phyloP scores from a whole-genome alignment of 2,797 vertebrate species.

The Cryptoblepharus egeriae region DNA sequence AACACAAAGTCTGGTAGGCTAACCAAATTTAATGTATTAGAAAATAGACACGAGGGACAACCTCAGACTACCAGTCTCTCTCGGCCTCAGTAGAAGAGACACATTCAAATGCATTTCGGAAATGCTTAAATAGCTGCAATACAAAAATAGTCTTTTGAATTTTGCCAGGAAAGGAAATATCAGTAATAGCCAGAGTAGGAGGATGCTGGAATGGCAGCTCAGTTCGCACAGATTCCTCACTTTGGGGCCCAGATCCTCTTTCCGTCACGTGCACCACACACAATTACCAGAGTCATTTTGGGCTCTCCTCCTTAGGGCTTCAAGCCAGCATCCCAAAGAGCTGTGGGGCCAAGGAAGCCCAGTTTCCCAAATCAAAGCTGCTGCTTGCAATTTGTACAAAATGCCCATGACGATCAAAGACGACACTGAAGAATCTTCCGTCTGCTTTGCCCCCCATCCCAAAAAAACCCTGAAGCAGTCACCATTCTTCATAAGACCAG shows the following conservation, averaged over 20 bases:
- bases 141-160: slow-evolving; percentile 24
- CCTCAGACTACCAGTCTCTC: background rate
- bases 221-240: background rate
- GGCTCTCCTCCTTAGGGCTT: too few species aligned
- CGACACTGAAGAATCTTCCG: background rate
- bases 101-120: background rate
- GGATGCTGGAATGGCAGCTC: background rate
- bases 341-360: too few species aligned
- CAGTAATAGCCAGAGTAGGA: background rate
- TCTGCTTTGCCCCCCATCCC: too few species aligned
- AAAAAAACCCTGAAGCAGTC: background rate
- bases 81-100: background rate
- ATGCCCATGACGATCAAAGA: background rate
- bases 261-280: background rate
- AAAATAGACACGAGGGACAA: background rate
- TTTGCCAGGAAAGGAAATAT: background rate
- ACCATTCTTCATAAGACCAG: background rate
- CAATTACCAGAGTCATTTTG: too few species aligned
- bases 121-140: slow-evolving; percentile 1
- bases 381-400: background rate
- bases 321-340: background rate
- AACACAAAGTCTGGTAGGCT: background rate
- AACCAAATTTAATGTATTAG: background rate
- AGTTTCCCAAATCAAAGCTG: background rate
- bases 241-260: background rate